phyloP scores from a whole-genome alignment of 2,797 vertebrate species.

The Cryptoblepharus egeriae region DNA sequence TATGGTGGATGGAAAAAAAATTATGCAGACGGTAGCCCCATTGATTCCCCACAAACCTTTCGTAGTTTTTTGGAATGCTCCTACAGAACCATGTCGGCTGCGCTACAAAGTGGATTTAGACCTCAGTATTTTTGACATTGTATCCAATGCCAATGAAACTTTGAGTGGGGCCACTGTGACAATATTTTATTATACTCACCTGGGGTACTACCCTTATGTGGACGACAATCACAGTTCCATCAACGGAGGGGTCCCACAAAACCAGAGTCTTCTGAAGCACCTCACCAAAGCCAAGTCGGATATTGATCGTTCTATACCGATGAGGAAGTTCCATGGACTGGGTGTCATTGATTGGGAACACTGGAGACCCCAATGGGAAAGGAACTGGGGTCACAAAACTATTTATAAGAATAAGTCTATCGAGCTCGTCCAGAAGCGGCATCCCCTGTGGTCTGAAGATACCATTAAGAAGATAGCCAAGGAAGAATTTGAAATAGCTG shows the following conservation, averaged over 20 bases:
- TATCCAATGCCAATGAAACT: constrained; percentile 86
- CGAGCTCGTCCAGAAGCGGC: constrained; percentile 80
- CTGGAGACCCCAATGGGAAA: constrained; percentile 91
- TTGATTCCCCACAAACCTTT: constrained; percentile 85
- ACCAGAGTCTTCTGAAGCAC: constrained; percentile 85
- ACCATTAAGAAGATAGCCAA: constrained; percentile 84
- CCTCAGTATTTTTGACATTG: constrained; percentile 87
- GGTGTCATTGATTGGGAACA: constrained; percentile 92
- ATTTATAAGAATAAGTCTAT: constrained; percentile 88
- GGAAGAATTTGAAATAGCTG: constrained; percentile 87
- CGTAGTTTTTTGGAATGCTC: constrained; percentile 89
- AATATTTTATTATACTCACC: constrained; percentile 90
- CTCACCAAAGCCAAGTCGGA: constrained; percentile 85
- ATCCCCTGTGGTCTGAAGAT: constrained; percentile 86
- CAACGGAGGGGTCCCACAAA: constrained; percentile 90
- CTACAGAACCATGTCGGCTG: constrained; percentile 84
- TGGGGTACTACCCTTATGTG: constrained; percentile 90
- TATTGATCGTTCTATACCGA: constrained; percentile 82
- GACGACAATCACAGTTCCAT: constrained; percentile 78
- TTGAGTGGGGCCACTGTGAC: constrained; percentile 87
- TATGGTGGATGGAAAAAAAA: constrained; percentile 36
- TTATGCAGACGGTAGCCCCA: constrained; percentile 79
- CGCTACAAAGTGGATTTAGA: constrained; percentile 89
- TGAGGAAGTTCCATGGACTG: constrained; percentile 87
- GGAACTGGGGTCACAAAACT: constrained; percentile 89